Percentiles rank a stretch among this genome's conserved stretches.
phyloP scores from a whole-genome alignment of 2,888 invertebrate species.

The Drosophila buzzatii region DNA sequence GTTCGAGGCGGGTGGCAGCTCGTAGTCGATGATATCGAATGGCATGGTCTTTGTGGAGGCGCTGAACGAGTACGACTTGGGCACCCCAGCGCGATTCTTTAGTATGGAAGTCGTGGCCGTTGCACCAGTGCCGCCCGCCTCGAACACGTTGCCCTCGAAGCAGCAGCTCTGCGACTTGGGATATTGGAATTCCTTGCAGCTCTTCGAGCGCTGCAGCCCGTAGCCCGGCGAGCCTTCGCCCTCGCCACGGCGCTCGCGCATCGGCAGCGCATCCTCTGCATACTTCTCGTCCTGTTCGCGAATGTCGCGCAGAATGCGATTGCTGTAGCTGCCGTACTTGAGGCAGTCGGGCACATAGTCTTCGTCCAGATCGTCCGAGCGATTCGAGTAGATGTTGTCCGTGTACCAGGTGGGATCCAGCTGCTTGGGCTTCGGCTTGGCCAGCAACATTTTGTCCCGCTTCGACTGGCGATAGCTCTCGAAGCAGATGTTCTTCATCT shows the following conservation, averaged over 20 bases:
- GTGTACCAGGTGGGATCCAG: conserved; percentile 85
- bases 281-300: conserved; percentile 82
- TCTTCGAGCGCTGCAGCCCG: conserved; percentile 82
- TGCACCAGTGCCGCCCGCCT: conserved; percentile 45
- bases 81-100: conserved; percentile 82
- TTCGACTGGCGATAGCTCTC: conserved; percentile 85
- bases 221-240: conserved; percentile 82
- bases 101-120: conserved; percentile 76
- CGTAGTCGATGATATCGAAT: conserved; percentile 85
- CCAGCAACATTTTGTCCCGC: conserved; percentile 81
- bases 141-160: conserved; percentile 82
- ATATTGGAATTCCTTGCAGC: conserved; percentile 85
- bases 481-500: conserved; percentile 85
- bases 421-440: conserved; percentile 83
- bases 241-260: conserved; percentile 76
- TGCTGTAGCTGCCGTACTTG: conserved; percentile 81
- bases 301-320: conserved; percentile 82
- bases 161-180: conserved; percentile 85
- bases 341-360: conserved; percentile 84
- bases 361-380: conserved; percentile 84
- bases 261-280: conserved; percentile 54
- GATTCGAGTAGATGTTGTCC: conserved; percentile 85
- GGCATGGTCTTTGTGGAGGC: conserved; percentile 83
- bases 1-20: conserved; percentile 80
- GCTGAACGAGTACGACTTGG: conserved; percentile 85